Evolutionary conservation across 2,113 vertebrate species (phyloP), one percentile per base, ranked within the genome.

Genomic region (Corythaixoides concolor): DNA sequence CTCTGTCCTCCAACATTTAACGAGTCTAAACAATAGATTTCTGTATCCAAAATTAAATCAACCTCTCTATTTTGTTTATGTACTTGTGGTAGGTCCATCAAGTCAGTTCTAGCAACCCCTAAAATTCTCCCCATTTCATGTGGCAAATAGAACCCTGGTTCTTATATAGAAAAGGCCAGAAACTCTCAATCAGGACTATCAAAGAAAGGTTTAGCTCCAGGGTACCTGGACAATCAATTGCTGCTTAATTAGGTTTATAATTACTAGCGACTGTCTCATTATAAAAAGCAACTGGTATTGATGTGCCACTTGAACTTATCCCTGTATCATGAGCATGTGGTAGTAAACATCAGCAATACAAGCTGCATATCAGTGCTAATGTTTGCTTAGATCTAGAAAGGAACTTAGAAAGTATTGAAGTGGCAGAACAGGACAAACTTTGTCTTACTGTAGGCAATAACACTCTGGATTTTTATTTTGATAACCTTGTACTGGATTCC

Each of bases 221-320:
- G 26, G 52, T 93, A 96, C 23, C 41, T 92, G 49, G 24, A 49
- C 45, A 96, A 89, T 95, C 68, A 96, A 84, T 92, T 92, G 32
- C 9, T 95, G 58, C 49, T 96, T 95, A 93, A 96, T 97, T 97
- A 93, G 62, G 53, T 95, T 94, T 94, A 78, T 94, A 97, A 97
- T 97, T 97, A 91, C 82, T 84, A 93, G 37, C 96, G 93, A 94
- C 41, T 96, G 22, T 86, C 76, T 96, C 68, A 94, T 97, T 97
- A 95, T 79, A 91, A 92, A 97, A 80, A 93, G 39, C 39, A 47
- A 11, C 67, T 95, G 60, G 30, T 95, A 97, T 93, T 94, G 76
- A 96, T 93, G 17, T 89, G 37, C 63, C 52, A 76, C 69, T 97
- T 95, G 93, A 97, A 97, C 72, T 93, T 97, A 86, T 80, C 32